Conservation (phyloP, 2,797 vertebrate genomes). For the Carcharodon carcharias region DNA sequence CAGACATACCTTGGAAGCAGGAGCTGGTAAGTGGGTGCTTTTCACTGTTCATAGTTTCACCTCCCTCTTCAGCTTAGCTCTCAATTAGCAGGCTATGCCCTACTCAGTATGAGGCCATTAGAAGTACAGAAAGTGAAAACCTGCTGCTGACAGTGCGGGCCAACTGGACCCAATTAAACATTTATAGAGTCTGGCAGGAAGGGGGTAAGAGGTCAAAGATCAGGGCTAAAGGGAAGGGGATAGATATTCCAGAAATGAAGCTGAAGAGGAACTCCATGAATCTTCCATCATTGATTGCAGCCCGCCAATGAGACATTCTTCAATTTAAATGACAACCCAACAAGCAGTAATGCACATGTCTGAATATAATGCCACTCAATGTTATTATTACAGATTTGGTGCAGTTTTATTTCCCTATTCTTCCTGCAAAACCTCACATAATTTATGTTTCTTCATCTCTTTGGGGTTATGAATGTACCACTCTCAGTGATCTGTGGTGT, state of each 20-base stretch:
- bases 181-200: constrained; percentile 20
- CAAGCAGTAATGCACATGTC: background rate
- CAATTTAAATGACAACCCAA: background rate
- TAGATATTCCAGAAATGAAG: constrained; percentile 14
- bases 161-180: constrained; percentile 34
- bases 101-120: constrained; percentile 30
- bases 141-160: constrained; percentile 1
- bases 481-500: background rate
- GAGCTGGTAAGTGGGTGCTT: background rate
- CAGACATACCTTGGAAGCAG: constrained; percentile 11
- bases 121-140: constrained; percentile 28
- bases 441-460: background rate
- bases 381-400: background rate
- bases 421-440: background rate
- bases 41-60: constrained; percentile 25
- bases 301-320: background rate
- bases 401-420: background rate
- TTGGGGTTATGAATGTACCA: background rate
- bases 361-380: background rate
- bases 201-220: constrained; percentile 27
- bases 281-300: background rate
- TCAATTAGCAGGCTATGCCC: constrained; percentile 35
- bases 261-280: background rate
- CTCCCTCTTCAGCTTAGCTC: constrained; percentile 32
- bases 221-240: constrained; percentile 1